These are phyloP conservation scores for Pherbina coryleti DNA, from an alignment of 2,888 invertebrate genomes.

Conservation along the genomic window DNA sequence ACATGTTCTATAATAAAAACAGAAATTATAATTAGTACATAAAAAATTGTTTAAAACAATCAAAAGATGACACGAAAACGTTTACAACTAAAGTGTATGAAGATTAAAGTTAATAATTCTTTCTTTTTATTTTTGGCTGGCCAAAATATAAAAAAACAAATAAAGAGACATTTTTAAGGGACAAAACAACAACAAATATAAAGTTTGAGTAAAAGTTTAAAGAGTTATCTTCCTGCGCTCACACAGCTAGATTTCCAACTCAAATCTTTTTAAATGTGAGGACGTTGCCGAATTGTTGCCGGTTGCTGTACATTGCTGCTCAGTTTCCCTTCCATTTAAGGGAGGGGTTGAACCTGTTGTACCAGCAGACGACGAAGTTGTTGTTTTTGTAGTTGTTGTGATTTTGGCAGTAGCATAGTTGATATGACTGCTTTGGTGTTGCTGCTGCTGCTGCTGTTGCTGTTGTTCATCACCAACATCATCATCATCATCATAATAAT, in stretches of 20 bases:
- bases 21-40: slow-evolving; percentile 33
- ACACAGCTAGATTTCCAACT: slow-evolving; percentile 68
- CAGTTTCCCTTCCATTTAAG: slow-evolving; percentile 80
- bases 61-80: slow-evolving; percentile 32
- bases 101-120: slow-evolving; percentile 42
- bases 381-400: slow-evolving; percentile 45
- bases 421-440: slow-evolving; percentile 43
- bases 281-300: slow-evolving; percentile 41
- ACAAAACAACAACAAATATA: slow-evolving; percentile 32
- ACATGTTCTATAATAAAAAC: slow-evolving; percentile 44
- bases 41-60: slow-evolving; percentile 34
- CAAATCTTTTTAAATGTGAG: slow-evolving; percentile 76
- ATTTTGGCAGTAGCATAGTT: slow-evolving; percentile 15
- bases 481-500: slow-evolving; percentile 51
- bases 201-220: background rate
- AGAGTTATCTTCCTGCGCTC: background rate
- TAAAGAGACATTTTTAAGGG: background rate
- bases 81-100: slow-evolving; percentile 32
- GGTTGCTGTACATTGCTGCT: slow-evolving; percentile 60
- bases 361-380: slow-evolving; percentile 37
- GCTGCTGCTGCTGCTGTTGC: slow-evolving; percentile 46
- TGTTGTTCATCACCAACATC: slow-evolving; percentile 46
- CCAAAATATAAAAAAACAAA: background rate
- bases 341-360: slow-evolving; percentile 70
- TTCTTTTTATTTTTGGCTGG: background rate